These are phyloP conservation scores for Drosophila melanosoma DNA, from an alignment of 2,888 invertebrate genomes.

Conservation along the genomic window DNA sequence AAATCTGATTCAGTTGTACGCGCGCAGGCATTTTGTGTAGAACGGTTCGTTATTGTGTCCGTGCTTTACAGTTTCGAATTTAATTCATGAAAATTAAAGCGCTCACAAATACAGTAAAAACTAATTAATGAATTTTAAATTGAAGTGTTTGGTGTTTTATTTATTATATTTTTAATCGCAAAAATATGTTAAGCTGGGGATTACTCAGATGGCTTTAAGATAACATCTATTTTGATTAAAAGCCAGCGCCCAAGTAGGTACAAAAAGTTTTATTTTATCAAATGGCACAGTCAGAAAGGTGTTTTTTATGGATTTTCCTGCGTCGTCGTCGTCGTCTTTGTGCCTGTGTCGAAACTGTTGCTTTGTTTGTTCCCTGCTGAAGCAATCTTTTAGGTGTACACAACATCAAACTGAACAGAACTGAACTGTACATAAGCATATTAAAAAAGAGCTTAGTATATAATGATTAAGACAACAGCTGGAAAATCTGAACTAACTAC, in stretches of 20 bases:
- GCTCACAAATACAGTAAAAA: slow-evolving; percentile 31
- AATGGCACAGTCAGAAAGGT: slow-evolving; percentile 43
- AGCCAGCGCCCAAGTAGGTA: slow-evolving; percentile 61
- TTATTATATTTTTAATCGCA: background rate
- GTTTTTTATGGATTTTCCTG: slow-evolving; percentile 60
- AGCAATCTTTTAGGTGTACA: slow-evolving; percentile 57
- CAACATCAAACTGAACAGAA: slow-evolving; percentile 22
- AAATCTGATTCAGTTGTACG: slow-evolving; percentile 75
- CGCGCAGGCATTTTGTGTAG: slow-evolving; percentile 70
- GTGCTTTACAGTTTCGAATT: slow-evolving; percentile 21
- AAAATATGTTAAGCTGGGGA: slow-evolving; percentile 2
- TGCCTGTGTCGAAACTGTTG: slow-evolving; percentile 70
- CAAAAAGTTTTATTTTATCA: slow-evolving; percentile 41
- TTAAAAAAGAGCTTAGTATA: slow-evolving; percentile 1
- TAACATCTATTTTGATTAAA: slow-evolving; percentile 39
- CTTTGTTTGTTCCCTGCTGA: slow-evolving; percentile 51
- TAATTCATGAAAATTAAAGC: slow-evolving; percentile 44
- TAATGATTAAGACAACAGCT: slow-evolving; percentile 19
- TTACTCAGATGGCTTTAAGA: background rate
- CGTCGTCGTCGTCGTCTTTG: slow-evolving; percentile 44
- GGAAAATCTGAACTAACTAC: background rate
- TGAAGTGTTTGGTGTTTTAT: slow-evolving; percentile 15
- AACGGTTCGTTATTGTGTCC: slow-evolving; percentile 33
- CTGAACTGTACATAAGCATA: slow-evolving; percentile 23
- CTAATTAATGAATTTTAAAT: slow-evolving; percentile 22